Conservation (phyloP, 2,113 vertebrate species). For the Cavia aperea region DNA sequence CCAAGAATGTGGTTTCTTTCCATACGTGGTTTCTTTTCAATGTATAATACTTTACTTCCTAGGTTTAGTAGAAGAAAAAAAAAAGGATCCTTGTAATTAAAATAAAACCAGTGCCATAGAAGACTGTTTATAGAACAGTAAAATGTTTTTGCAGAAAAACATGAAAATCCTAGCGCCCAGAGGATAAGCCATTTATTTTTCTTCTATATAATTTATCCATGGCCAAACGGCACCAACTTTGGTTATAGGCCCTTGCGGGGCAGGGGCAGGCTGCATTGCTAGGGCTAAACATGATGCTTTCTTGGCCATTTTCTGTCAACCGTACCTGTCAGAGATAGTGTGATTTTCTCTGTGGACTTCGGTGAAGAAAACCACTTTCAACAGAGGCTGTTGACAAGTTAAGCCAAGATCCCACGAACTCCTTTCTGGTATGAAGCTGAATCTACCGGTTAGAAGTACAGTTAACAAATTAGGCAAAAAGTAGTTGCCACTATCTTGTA, state of each 20-base stretch:
- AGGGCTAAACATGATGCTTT: background rate
- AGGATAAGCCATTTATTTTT: conserved; percentile 21
- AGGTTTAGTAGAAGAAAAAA: conserved; percentile 62
- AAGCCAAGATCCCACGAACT: background rate
- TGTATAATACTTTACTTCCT: conserved; percentile 48
- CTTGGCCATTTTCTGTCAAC: background rate
- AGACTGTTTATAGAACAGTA: conserved; percentile 69
- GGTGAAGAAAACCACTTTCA: background rate
- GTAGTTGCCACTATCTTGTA: background rate
- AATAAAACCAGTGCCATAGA: conserved; percentile 59
- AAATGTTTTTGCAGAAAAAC: conserved; percentile 40
- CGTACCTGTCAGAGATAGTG: background rate
- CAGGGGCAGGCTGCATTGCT: background rate
- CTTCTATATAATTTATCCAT: background rate
- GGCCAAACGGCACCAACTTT: background rate
- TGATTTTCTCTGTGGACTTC: background rate
- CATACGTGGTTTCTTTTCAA: conserved; percentile 66
- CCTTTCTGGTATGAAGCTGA: background rate
- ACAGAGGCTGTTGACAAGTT: background rate
- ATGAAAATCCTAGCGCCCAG: conserved; percentile 11
- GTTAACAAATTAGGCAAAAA: conserved; percentile 13
- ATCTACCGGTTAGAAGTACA: background rate
- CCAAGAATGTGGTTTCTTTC: conserved; percentile 60
- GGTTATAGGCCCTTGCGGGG: background rate
- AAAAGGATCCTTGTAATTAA: conserved; percentile 68